Percentiles rank a stretch among this genome's conserved stretches.
Conservation (phyloP, 2,888 invertebrate genomes). For the Melipona bicolor region DNA sequence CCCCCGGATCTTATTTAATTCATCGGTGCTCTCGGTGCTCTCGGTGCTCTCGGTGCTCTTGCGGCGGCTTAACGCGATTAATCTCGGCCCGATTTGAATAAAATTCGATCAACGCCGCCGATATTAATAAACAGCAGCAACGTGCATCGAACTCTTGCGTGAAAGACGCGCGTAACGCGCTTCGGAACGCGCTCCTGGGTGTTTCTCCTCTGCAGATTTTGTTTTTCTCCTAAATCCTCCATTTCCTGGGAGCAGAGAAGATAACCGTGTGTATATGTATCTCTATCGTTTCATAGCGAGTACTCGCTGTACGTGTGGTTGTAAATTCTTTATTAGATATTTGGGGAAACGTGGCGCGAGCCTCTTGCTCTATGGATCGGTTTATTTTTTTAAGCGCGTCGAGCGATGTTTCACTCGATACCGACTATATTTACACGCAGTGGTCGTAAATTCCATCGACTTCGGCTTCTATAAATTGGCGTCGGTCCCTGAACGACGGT, state of each 20-base stretch:
- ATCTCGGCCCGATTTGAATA: conserved; percentile 45
- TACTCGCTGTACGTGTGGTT: background rate
- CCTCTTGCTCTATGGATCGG: background rate
- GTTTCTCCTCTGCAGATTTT: background rate
- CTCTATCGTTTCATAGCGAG: background rate
- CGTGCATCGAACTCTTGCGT: too few species aligned
- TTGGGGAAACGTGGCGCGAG: too few species aligned
- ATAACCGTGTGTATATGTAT: background rate
- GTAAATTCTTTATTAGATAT: conserved; percentile 24
- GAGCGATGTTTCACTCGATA: background rate
- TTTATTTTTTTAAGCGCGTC: background rate
- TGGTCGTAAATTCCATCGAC: background rate
- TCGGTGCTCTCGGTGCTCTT: background rate
- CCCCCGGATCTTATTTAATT: conserved; percentile 54
- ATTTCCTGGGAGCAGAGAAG: too few species aligned
- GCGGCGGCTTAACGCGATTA: conserved; percentile 44
- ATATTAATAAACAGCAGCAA: conserved; percentile 16
- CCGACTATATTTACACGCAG: background rate
- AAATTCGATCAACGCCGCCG: conserved; percentile 15
- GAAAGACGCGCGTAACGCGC: background rate
- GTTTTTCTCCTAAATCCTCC: conserved; percentile 10
- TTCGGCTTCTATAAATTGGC: too few species aligned
- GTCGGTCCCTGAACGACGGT: background rate
- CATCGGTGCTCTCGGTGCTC: conserved; percentile 24
- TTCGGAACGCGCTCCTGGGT: too few species aligned